phyloP scores from a whole-genome alignment of 2,797 vertebrate species.

The Eupleurogrammus muticus region DNA sequence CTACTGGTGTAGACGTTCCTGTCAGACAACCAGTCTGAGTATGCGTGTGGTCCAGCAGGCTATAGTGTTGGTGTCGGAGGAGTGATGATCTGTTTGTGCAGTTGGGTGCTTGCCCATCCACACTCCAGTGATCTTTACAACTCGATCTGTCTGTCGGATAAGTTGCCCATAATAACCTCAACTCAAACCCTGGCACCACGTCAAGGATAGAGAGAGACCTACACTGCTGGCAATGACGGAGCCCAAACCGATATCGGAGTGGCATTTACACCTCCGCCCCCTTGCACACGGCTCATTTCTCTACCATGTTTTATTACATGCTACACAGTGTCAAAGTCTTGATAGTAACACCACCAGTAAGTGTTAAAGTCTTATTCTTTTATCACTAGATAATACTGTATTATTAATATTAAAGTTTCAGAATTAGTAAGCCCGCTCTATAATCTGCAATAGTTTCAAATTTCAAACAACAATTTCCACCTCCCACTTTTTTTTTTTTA shows the following conservation, averaged over 20 bases:
- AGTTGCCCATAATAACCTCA: slow-evolving; percentile 36
- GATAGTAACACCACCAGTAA: slow-evolving; percentile 13
- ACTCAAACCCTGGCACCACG: slow-evolving; percentile 61
- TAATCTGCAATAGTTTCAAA: not conserved
- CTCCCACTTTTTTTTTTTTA: no score
- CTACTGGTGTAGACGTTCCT: no score
- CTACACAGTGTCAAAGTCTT: slow-evolving; percentile 18
- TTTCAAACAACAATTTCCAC: not conserved
- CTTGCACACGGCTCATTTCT: slow-evolving; percentile 24
- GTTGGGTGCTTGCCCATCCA: slow-evolving; percentile 46
- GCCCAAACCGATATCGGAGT: slow-evolving; percentile 32
- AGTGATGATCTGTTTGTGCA: slow-evolving; percentile 48
- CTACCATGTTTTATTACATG: slow-evolving; percentile 18
- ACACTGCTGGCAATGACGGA: slow-evolving; percentile 10
- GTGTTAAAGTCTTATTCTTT: slow-evolving; percentile 20
- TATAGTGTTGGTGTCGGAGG: slow-evolving; percentile 32
- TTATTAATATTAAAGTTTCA: not conserved
- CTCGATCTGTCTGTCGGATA: slow-evolving; percentile 51
- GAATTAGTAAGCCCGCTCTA: not conserved
- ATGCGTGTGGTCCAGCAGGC: slow-evolving; percentile 3
- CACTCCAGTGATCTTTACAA: slow-evolving; percentile 65
- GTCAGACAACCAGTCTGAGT: no score
- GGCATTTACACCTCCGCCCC: slow-evolving; percentile 19
- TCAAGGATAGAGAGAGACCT: slow-evolving; percentile 30
- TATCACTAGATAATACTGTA: not conserved